phyloP scores from a whole-genome alignment of 2,113 vertebrate species.

The Apistogramma diplotaenia region DNA sequence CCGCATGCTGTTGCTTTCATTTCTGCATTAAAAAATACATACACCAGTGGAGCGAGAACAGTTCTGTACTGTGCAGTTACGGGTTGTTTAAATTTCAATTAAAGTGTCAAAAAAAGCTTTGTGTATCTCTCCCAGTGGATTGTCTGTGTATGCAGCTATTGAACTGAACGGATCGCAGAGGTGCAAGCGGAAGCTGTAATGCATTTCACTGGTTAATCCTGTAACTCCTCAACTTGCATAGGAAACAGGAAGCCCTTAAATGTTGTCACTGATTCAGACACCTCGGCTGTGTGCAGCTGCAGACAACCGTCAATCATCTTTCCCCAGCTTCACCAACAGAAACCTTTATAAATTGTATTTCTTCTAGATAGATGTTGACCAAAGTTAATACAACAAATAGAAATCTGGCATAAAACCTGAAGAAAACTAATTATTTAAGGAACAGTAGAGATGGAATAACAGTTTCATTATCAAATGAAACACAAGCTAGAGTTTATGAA shows the following conservation, averaged over 20 bases:
- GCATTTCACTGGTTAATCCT: not conserved
- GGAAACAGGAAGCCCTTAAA: not conserved
- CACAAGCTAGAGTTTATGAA: not conserved
- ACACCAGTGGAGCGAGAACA: not conserved
- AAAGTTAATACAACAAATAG: not conserved
- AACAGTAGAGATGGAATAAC: not conserved
- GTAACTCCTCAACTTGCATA: not conserved
- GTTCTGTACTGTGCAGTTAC: not conserved
- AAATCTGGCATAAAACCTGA: not conserved
- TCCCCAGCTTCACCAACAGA: not conserved
- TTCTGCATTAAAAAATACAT: not conserved
- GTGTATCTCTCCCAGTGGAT: not conserved
- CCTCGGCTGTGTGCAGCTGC: not conserved
- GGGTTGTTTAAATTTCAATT: not conserved
- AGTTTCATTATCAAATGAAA: fast-evolving
- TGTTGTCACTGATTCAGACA: not conserved
- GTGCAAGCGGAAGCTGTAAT: not conserved
- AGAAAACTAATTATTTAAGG: not conserved
- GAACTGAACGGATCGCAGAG: not conserved
- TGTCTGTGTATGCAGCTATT: not conserved
- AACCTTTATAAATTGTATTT: not conserved
- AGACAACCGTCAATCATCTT: not conserved
- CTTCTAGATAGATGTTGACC: not conserved
- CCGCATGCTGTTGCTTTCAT: not conserved
- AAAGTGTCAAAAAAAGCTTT: not conserved